A percentile compares a stretch with the other conserved stretches of the same genome.
Evolutionary conservation across 1,140 invertebrate genomes (phyloP).

Genomic region (Bilobella aurantiaca): DNA sequence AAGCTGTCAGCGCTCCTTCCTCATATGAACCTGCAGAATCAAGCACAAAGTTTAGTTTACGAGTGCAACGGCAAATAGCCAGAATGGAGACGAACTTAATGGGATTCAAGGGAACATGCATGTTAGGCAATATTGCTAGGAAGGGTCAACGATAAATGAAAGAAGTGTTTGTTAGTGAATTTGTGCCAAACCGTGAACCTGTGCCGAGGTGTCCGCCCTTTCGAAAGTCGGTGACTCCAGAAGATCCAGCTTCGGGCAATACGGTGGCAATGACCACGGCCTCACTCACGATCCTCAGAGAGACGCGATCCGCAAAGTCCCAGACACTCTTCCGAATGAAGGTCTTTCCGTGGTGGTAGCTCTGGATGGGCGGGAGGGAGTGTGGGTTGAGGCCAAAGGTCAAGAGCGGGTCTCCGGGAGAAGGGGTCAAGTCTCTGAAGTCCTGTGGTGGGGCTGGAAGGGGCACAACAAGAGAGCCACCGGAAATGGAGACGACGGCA

Average conservation of each 20-base stretch:
- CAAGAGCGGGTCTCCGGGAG: neutral
- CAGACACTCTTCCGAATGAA: neutral
- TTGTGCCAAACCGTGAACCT: conserved; percentile 29
- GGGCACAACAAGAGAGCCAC: neutral
- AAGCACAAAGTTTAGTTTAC: neutral
- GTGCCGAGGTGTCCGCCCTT: conserved; percentile 16
- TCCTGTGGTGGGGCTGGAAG: conserved; percentile 16
- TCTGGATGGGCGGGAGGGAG: neutral
- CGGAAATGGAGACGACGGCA: neutral
- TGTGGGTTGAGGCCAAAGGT: neutral
- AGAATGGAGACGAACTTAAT: neutral
- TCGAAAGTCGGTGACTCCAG: conserved; percentile 9
- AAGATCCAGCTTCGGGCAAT: conserved; percentile 15
- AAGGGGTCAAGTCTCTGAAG: conserved; percentile 17
- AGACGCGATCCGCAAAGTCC: conserved; percentile 32
- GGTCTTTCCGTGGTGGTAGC: neutral
- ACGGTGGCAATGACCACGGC: conserved; percentile 31
- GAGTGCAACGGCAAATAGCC: neutral
- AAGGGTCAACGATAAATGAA: neutral
- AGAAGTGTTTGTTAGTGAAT: conserved; percentile 13
- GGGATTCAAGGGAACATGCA: neutral
- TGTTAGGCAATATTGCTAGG: neutral
- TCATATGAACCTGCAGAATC: conserved; percentile 13
- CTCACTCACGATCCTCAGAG: conserved; percentile 30
- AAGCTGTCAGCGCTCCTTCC: conserved; percentile 14